These are phyloP conservation scores for Ranitomeya variabilis DNA, from an alignment of 2,113 vertebrate species.

Conservation along the genomic window DNA sequence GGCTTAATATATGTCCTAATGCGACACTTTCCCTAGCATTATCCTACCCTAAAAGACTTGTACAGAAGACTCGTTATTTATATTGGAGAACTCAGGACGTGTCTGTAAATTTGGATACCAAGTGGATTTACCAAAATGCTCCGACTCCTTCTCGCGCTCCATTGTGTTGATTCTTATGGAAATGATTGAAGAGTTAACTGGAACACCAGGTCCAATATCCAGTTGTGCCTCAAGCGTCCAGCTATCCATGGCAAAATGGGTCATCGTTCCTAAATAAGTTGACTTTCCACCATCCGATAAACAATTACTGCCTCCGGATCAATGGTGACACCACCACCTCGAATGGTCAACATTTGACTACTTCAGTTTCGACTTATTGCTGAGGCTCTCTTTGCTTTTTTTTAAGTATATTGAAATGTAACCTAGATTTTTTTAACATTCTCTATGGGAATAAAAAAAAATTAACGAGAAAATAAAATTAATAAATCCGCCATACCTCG, in stretches of 20 bases:
- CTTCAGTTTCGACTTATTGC: background rate
- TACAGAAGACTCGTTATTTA: constrained; percentile 36
- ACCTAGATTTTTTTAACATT: background rate
- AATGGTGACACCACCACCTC: background rate
- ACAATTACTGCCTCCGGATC: background rate
- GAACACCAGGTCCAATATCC: background rate
- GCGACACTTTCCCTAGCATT: background rate
- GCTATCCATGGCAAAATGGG: background rate
- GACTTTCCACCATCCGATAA: background rate
- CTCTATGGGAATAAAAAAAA: background rate
- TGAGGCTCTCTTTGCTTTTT: background rate
- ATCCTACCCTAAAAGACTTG: background rate
- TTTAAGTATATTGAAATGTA: background rate
- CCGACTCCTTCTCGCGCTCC: background rate
- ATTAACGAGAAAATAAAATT: background rate
- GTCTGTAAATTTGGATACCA: background rate
- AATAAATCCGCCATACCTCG: background rate
- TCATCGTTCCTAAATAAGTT: background rate
- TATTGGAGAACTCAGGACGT: background rate
- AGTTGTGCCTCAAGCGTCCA: background rate
- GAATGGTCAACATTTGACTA: background rate
- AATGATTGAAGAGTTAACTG: background rate
- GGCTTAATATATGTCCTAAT: background rate
- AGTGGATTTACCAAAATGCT: background rate
- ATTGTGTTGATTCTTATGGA: background rate